phyloP scores from a whole-genome alignment of 2,113 vertebrate genomes.

The Pogonocichla stellata region DNA sequence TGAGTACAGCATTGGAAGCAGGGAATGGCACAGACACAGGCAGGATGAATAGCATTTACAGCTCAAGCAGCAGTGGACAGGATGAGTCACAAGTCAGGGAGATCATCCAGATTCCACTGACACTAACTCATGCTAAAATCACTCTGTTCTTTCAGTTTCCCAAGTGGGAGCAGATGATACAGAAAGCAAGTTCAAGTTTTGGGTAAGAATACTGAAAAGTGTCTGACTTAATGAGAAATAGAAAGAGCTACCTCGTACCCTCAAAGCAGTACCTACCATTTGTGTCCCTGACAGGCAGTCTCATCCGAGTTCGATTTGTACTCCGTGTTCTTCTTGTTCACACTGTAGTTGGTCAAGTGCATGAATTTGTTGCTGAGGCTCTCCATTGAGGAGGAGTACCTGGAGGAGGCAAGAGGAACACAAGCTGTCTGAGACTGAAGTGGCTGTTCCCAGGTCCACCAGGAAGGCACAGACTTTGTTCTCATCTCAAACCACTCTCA shows the following conservation, averaged over 20 bases:
- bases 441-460: not conserved
- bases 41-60: not conserved
- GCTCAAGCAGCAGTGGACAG: not conserved
- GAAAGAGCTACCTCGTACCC: not conserved
- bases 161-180: not conserved
- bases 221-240: not conserved
- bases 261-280: constrained; percentile 81
- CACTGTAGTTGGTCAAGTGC: constrained; percentile 98
- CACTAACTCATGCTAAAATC: not conserved
- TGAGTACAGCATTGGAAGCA: not conserved
- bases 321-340: constrained; percentile 93
- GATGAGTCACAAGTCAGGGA: not conserved
- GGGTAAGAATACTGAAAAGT: not conserved
- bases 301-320: constrained; percentile 90
- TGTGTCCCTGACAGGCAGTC: constrained; percentile 94
- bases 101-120: not conserved
- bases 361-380: constrained; percentile 95
- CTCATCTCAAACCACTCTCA: not conserved
- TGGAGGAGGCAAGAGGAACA: constrained; percentile 28
- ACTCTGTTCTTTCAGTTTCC: not conserved
- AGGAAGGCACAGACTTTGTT: not conserved
- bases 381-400: constrained; percentile 95
- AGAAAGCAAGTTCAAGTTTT: not conserved
- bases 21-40: not conserved
- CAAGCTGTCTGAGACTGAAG: not conserved